Evolutionary conservation across 2,113 vertebrate genomes (phyloP).

Genomic region (Crotalus horridus): DNA sequence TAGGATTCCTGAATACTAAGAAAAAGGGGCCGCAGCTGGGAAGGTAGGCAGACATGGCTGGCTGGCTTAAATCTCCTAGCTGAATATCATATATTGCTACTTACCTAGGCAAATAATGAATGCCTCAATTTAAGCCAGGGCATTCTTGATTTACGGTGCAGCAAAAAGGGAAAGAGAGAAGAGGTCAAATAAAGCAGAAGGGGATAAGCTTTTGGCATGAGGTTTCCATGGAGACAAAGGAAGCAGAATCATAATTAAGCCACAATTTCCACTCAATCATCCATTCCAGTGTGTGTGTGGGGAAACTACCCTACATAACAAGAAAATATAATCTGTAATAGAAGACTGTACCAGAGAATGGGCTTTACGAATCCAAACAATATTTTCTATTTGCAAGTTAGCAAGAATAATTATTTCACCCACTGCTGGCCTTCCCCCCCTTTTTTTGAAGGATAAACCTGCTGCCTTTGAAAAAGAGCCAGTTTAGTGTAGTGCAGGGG

Average conservation of each 20-base stretch:
- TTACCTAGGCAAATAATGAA: constrained; percentile 29
- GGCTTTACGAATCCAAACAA: background rate
- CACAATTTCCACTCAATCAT: constrained; percentile 30
- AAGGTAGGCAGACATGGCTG: background rate
- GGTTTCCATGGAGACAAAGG: constrained; percentile 72
- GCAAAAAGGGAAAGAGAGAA: constrained; percentile 42
- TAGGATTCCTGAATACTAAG: no score
- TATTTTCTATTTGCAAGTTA: background rate
- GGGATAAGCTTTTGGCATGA: constrained; percentile 52
- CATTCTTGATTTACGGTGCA: constrained; percentile 45
- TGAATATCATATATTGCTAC: background rate
- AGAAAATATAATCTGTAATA: constrained; percentile 51
- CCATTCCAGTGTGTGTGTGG: constrained; percentile 26
- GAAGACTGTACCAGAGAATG: constrained; percentile 41
- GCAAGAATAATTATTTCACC: background rate
- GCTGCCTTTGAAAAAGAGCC: background rate
- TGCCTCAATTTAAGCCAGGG: constrained; percentile 38
- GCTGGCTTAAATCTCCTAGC: background rate
- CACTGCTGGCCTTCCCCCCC: background rate
- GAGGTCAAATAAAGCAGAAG: constrained; percentile 52
- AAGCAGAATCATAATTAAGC: constrained; percentile 71
- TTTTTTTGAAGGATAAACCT: background rate
- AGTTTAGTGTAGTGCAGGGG: background rate
- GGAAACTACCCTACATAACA: constrained; percentile 61
- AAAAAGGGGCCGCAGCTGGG: background rate